Percentiles rank a stretch among this genome's conserved stretches.
Conservation (phyloP, 2,888 invertebrate genomes). For the Rambutsinella grinnellia region DNA sequence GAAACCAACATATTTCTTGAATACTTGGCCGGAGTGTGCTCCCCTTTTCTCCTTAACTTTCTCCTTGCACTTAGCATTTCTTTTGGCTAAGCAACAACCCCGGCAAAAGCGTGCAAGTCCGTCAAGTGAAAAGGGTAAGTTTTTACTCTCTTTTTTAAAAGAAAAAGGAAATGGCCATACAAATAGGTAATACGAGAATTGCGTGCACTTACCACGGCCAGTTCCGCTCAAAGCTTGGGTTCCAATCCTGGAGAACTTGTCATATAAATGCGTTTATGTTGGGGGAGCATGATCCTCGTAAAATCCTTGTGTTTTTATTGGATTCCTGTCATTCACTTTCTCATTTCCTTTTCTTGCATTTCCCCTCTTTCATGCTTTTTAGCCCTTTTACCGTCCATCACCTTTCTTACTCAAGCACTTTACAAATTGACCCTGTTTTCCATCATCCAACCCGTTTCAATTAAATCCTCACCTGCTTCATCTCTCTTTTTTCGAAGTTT, state of each 20-base stretch:
- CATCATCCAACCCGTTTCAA: not conserved
- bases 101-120: too few relatives aligned
- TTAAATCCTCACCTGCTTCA: not conserved
- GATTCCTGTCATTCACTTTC: constrained; percentile 7
- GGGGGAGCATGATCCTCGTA: constrained; percentile 4
- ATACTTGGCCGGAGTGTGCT: too few relatives aligned
- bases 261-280: too few relatives aligned
- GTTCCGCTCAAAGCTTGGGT: not conserved
- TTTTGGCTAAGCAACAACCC: too few relatives aligned
- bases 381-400: not conserved
- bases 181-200: constrained; percentile 60
- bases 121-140: too few relatives aligned
- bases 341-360: not conserved
- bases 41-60: too few relatives aligned
- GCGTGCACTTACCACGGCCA: constrained; percentile 40
- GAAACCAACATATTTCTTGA: too few relatives aligned
- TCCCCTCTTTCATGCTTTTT: not conserved
- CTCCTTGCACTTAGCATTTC: too few relatives aligned
- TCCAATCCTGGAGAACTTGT: too few relatives aligned
- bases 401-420: not conserved
- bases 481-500: not conserved
- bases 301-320: constrained; percentile 1
- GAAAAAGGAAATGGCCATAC: constrained; percentile 9
- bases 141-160: not conserved
- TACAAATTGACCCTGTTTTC: not conserved